Base-by-base conservation (phyloP, 1,140 invertebrate genomes). In the Ptiloglossa arizonensis region DNA sequence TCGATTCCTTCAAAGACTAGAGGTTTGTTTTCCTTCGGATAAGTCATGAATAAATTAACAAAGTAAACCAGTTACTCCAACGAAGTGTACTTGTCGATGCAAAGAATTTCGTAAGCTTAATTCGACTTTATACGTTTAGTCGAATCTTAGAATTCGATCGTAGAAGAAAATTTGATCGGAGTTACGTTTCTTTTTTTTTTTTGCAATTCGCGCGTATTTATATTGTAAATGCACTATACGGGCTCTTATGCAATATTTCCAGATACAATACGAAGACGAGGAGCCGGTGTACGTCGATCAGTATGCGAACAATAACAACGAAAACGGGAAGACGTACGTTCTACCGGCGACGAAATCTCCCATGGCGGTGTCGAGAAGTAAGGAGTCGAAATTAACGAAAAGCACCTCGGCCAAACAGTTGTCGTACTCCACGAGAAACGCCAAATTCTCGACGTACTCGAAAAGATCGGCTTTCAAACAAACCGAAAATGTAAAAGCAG, bases 241-340 rank as follows among this genome's bases (percentile, higher is more conserved):
- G 9, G 11, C 4, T 62, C 3, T 24, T 41, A 59, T 17, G 2
- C 0, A n/a, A 50, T 44, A 29, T 70, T 56, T 80, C 48, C 59
- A 90, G 84, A 80, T 89, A 67, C 82, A 88, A 59, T 87, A 89
- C n/a, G 87, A 90, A 27, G 60, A 85, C 9, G 80, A 82, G 15
- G 83, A 89, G 1, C 72, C 72, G 8, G 44, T 85, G 6, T 90
- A 79, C 66, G 52, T 87, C 2, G 79, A 83, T 29, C 35, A 80
- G 13, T 79, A 9, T 1, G 29, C 52, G n/a, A 85, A 84, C 29
- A 88, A 87, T 38, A 89, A 87, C 38, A 85, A 82, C 60, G 71
- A 71, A 0, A 24, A 6, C 17, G 57, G 17, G 1, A 71, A 41
- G 3, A 63, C 46, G 0, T 77, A 27, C 9, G 17, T n/a, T 6